Conservation (phyloP, 2,797 vertebrate genomes). For the Lates japonicus region DNA sequence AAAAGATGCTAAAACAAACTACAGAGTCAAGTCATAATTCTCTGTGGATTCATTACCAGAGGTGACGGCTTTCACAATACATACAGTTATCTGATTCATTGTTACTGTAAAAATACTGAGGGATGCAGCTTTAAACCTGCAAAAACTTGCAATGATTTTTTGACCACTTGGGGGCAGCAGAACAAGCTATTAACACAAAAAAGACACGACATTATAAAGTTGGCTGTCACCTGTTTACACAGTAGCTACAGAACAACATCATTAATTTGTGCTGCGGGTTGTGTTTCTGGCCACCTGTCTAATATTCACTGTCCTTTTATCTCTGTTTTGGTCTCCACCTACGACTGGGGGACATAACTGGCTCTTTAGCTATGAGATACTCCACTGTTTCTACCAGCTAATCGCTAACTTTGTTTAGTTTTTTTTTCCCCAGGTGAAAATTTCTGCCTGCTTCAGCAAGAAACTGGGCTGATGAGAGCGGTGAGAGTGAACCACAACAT, state of each 20-base stretch:
- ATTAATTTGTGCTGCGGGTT: neutral
- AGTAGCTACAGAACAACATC: neutral
- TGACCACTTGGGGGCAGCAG: neutral
- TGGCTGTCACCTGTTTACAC: neutral
- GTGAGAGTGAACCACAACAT: neutral
- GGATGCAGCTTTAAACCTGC: neutral
- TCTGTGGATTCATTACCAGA: neutral
- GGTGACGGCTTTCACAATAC: neutral
- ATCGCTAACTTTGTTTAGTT: neutral
- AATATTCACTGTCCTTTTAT: neutral
- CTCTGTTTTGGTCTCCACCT: conserved; percentile 3
- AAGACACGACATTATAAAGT: neutral
- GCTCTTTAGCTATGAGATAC: neutral
- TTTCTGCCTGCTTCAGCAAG: neutral
- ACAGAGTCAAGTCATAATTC: too few species aligned
- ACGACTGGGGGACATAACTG: neutral
- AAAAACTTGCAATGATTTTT: neutral
- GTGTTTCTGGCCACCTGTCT: neutral
- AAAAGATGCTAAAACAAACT: too few species aligned
- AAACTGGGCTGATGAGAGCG: too few species aligned
- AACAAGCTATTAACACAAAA: neutral
- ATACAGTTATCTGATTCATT: neutral
- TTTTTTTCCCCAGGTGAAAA: neutral
- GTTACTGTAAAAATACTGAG: neutral
- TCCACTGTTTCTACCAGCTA: neutral